Base-by-base conservation (phyloP, 2,888 invertebrate species). In the Tetranychus piercei region DNA sequence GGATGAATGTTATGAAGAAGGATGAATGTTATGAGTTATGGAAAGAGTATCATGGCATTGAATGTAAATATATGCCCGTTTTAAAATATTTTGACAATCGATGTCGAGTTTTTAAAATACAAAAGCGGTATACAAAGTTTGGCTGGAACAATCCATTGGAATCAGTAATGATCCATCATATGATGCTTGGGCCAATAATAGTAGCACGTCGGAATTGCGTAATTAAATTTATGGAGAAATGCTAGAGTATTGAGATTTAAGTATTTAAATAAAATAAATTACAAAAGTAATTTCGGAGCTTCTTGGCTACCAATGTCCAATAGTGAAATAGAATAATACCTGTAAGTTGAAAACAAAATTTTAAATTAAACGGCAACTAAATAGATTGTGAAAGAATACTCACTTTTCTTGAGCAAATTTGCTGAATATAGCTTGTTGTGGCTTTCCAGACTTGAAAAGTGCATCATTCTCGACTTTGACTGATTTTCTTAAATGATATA, bases 361-460 rank as follows among this genome's bases (percentile, higher is more conserved):
- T 3, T 55, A 55, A 7, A 15, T 55, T 15, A 55, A 15, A 15
- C 2, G 55, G 5, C 55, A 7, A 15, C 5, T 34, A 3, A 34
- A 15, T 7, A 2, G 55, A 55, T 55, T 55, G 55, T 0, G 0
- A 55, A 15, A 0, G 55, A 15, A 2, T 55, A 73, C 73, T 71
- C 18, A 76, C 73, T 76, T 76, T 64, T 75, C 65, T 20, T 15
- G 20, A 55, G 55, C 23, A 43, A 67, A 76, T 75, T 76, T 76
- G 7, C 64, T 55, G 65, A 73, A 75, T 44, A 76, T 76, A 18
- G 75, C 76, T 71, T 76, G 75, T 43, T 76, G 76, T 34, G 71
- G 75, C 22, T 76, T 75, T 65, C 71, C 69, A 11, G 18, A 23
- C 11, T 76, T 74, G 34, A 67, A 74, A 55, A 55, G 55, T 15